These are phyloP conservation scores for Neogobius melanostomus DNA, from an alignment of 2,113 vertebrate genomes.

Conservation along the genomic window DNA sequence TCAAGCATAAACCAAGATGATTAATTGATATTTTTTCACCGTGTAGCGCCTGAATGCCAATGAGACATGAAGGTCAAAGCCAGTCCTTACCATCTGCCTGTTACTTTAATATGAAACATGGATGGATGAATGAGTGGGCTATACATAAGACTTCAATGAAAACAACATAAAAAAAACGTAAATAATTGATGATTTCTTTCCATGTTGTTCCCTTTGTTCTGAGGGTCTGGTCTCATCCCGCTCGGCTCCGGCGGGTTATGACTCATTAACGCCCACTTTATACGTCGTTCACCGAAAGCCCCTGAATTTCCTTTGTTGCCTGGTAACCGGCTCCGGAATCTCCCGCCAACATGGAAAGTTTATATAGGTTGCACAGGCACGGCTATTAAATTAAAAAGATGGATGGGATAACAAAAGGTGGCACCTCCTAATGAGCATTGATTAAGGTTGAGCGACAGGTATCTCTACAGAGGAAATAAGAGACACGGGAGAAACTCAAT, in stretches of 20 bases:
- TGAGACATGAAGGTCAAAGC: constrained; percentile 37
- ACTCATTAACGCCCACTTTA: constrained; percentile 59
- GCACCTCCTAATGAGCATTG: constrained; percentile 21
- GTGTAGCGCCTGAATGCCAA: constrained; percentile 41
- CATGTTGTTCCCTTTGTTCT: constrained; percentile 19
- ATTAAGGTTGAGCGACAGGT: constrained; percentile 29
- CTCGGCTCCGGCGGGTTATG: constrained; percentile 37
- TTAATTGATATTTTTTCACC: constrained; percentile 47
- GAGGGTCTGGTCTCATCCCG: constrained; percentile 17
- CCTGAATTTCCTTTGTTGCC: constrained; percentile 66
- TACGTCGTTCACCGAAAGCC: constrained; percentile 40
- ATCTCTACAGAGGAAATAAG: constrained; percentile 13
- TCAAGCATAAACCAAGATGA: constrained; percentile 36
- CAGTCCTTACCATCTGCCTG: constrained; percentile 17
- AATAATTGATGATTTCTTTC: neutral
- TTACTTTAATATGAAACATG: constrained; percentile 30
- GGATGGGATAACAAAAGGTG: constrained; percentile 39
- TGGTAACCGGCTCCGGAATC: constrained; percentile 63
- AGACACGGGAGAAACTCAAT: constrained; percentile 18
- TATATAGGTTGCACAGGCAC: constrained; percentile 38
- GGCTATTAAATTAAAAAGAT: constrained; percentile 53
- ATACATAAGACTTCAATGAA: constrained; percentile 9
- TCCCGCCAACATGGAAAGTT: constrained; percentile 45
- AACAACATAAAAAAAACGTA: constrained; percentile 1
- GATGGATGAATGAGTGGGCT: constrained; percentile 30